These are phyloP conservation scores for Nothobranchius kuhntae DNA, from an alignment of 2,113 vertebrate species.

Conservation along the genomic window DNA sequence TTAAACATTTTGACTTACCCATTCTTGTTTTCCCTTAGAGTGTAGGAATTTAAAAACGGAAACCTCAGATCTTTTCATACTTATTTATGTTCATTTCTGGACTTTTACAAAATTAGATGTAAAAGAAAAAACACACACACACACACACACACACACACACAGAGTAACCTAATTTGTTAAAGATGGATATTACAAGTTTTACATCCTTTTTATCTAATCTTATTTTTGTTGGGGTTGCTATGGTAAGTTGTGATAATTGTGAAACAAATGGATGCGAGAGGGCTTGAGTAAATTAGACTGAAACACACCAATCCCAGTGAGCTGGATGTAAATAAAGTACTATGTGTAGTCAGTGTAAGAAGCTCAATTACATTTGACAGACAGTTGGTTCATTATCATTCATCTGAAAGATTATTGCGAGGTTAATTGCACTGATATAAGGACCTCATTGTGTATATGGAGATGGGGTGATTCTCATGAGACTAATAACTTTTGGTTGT, in stretches of 20 bases:
- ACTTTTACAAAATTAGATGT: background rate
- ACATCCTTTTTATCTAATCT: slow-evolving; percentile 16
- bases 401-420: slow-evolving; percentile 32
- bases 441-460: slow-evolving; percentile 48
- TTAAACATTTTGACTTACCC: no score
- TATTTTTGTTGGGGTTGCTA: background rate
- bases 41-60: background rate
- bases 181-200: background rate
- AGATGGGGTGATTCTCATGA: slow-evolving; percentile 36
- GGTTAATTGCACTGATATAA: slow-evolving; percentile 54
- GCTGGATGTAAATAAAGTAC: slow-evolving; percentile 30
- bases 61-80: background rate
- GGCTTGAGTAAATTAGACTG: slow-evolving; percentile 27
- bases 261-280: slow-evolving; percentile 12
- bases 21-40: no score
- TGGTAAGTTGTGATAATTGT: slow-evolving; percentile 3
- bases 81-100: background rate
- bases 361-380: slow-evolving; percentile 46
- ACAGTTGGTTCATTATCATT: slow-evolving; percentile 58
- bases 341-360: background rate
- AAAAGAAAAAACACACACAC: no score
- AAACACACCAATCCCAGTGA: slow-evolving; percentile 23
- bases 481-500: slow-evolving; percentile 38
- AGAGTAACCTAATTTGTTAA: background rate
- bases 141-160: background rate